Conservation (phyloP, 2,888 invertebrate species). For the Allacma fusca region DNA sequence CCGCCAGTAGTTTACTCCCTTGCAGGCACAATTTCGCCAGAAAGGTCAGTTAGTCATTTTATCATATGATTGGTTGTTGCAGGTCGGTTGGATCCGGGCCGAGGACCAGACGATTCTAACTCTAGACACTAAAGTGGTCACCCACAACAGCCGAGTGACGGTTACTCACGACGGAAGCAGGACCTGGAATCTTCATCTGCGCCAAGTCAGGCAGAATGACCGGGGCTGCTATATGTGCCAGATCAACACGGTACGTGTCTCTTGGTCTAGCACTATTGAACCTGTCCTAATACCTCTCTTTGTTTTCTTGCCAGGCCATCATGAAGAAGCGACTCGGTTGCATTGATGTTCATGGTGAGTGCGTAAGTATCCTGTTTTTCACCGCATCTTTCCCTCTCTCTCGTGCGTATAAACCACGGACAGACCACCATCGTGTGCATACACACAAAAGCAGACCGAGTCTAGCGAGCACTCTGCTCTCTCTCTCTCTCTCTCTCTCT, state of each 20-base stretch:
- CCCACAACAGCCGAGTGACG: slow-evolving; percentile 82
- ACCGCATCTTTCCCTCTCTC: not conserved
- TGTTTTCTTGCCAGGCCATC: slow-evolving; percentile 63
- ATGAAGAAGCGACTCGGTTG: slow-evolving; percentile 90
- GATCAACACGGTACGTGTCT: slow-evolving; percentile 79
- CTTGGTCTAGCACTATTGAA: not conserved
- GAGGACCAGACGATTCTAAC: slow-evolving; percentile 91
- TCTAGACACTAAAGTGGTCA: slow-evolving; percentile 82
- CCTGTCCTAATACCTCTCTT: not conserved
- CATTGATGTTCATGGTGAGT: slow-evolving; percentile 85
- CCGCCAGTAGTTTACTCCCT: too few relatives aligned
- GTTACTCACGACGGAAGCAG: slow-evolving; percentile 82
- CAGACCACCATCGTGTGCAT: too few relatives aligned
- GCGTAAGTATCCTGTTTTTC: not conserved
- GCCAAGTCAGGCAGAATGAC: slow-evolving; percentile 81
- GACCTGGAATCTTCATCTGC: slow-evolving; percentile 86
- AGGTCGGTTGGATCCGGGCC: slow-evolving; percentile 90
- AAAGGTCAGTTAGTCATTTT: too few relatives aligned
- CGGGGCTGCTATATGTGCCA: slow-evolving; percentile 92
- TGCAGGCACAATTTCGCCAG: too few relatives aligned
- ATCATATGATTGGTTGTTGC: too few relatives aligned
- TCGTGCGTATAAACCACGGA: not conserved
- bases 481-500: too few relatives aligned
- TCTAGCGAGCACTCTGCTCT: too few relatives aligned
- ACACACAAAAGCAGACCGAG: too few relatives aligned